These are phyloP conservation scores for Horisme vitalbata DNA, from an alignment of 2,888 invertebrate species.

Conservation along the genomic window DNA sequence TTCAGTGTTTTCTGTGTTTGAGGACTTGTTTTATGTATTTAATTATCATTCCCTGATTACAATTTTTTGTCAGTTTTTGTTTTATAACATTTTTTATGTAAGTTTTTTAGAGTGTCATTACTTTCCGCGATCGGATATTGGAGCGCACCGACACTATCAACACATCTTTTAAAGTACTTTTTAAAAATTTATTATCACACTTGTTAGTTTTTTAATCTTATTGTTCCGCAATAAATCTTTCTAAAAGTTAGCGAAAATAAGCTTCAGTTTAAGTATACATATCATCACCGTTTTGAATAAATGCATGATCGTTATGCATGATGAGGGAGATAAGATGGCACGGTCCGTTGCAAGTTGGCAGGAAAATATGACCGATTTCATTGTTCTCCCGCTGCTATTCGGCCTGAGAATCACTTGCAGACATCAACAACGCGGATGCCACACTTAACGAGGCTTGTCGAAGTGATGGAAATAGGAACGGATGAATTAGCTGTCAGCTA, in stretches of 20 bases:
- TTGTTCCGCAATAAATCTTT: constrained; percentile 51
- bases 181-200: too few relatives aligned
- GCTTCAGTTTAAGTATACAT: constrained; percentile 69
- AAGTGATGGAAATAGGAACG: constrained; percentile 75
- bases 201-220: too few relatives aligned
- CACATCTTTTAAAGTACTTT: too few relatives aligned
- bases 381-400: constrained; percentile 73
- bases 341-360: constrained; percentile 75
- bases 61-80: too few relatives aligned
- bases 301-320: constrained; percentile 73
- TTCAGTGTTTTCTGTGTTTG: too few relatives aligned
- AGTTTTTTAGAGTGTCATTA: too few relatives aligned
- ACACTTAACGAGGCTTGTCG: constrained; percentile 81
- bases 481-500: constrained; percentile 76
- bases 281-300: constrained; percentile 70
- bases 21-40: too few relatives aligned
- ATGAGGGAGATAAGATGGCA: constrained; percentile 72
- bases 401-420: constrained; percentile 79
- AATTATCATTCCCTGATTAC: too few relatives aligned
- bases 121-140: too few relatives aligned
- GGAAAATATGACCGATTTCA: constrained; percentile 82
- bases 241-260: constrained; percentile 66
- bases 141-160: too few relatives aligned
- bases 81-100: too few relatives aligned
- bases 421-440: constrained; percentile 78